Conservation (phyloP, 1,140 invertebrate species). For the Hyphantria cunea region DNA sequence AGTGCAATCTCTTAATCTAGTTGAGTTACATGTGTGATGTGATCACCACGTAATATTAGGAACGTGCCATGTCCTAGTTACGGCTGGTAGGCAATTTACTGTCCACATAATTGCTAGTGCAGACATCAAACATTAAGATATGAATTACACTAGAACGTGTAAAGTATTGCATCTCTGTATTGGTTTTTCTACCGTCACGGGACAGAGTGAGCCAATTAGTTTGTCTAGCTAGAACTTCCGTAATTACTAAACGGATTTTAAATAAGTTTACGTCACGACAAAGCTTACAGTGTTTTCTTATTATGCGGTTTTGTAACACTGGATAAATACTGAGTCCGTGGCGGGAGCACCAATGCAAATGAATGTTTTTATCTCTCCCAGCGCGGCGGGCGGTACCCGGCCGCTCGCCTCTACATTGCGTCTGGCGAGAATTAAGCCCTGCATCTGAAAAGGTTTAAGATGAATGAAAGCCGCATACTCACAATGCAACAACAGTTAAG, state of each 20-base stretch:
- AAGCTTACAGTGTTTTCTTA: slow-evolving; percentile 58
- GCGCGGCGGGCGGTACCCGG: slow-evolving; percentile 33
- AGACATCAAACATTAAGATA: slow-evolving; percentile 14
- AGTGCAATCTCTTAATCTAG: slow-evolving; percentile 19
- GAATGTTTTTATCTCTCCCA: slow-evolving; percentile 66
- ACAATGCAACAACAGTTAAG: slow-evolving; percentile 76
- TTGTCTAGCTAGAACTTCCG: slow-evolving; percentile 35
- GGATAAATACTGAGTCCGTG: slow-evolving; percentile 61
- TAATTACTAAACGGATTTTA: slow-evolving; percentile 58
- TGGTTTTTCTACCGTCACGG: slow-evolving; percentile 7
- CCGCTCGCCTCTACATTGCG: slow-evolving; percentile 45
- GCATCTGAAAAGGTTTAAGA: slow-evolving; percentile 75
- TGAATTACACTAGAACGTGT: slow-evolving; percentile 3
- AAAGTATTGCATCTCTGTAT: slow-evolving; percentile 17
- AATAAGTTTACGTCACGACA: slow-evolving; percentile 52
- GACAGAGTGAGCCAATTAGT: slow-evolving; percentile 54
- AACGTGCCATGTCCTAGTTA: slow-evolving; percentile 24
- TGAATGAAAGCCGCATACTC: slow-evolving; percentile 68
- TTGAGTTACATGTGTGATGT: slow-evolving; percentile 4
- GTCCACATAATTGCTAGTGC: slow-evolving; percentile 25
- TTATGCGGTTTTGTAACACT: slow-evolving; percentile 69
- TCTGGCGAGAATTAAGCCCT: slow-evolving; percentile 69
- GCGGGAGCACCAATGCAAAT: slow-evolving; percentile 67
- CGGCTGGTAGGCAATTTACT: slow-evolving; percentile 23
- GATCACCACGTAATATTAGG: slow-evolving; percentile 14